Percentiles rank a stretch among this genome's conserved stretches.
Evolutionary conservation across 1,140 invertebrate species (phyloP).

Genomic region (Halictus rubicundus): DNA sequence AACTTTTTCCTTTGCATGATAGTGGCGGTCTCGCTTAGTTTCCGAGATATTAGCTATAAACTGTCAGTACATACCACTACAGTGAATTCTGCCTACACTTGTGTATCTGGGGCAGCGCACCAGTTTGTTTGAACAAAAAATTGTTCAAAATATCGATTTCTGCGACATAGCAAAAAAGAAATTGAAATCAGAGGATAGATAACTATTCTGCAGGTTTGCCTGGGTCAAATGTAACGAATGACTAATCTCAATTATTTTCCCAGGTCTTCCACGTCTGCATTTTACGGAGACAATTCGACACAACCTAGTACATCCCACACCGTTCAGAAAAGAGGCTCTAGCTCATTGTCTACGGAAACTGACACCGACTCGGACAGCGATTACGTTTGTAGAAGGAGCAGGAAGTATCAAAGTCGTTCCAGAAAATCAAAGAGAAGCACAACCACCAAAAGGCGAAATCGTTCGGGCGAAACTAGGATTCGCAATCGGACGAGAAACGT

Average conservation of each 20-base stretch:
- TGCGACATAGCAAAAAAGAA: too few species aligned
- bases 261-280: slow-evolving; percentile 12
- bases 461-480: slow-evolving; percentile 31
- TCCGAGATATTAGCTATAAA: too few species aligned
- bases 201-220: too few species aligned
- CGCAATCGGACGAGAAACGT: slow-evolving; percentile 41
- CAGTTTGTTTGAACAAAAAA: too few species aligned
- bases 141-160: too few species aligned
- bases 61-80: too few species aligned
- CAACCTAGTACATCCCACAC: slow-evolving; percentile 53
- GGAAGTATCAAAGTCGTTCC: slow-evolving; percentile 21
- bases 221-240: neutral
- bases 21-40: too few species aligned
- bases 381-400: slow-evolving; percentile 49
- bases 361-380: slow-evolving; percentile 62
- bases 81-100: too few species aligned
- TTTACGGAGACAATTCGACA: slow-evolving; percentile 5
- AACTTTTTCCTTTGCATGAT: too few species aligned
- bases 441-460: slow-evolving; percentile 48
- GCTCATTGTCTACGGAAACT: slow-evolving; percentile 18
- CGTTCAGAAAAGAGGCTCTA: slow-evolving; percentile 10
- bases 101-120: too few species aligned
- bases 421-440: slow-evolving; percentile 54
- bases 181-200: too few species aligned
- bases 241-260: neutral